Evolutionary conservation across 2,113 vertebrate species (phyloP).

Genomic region (Lagenorhynchus albirostris): DNA sequence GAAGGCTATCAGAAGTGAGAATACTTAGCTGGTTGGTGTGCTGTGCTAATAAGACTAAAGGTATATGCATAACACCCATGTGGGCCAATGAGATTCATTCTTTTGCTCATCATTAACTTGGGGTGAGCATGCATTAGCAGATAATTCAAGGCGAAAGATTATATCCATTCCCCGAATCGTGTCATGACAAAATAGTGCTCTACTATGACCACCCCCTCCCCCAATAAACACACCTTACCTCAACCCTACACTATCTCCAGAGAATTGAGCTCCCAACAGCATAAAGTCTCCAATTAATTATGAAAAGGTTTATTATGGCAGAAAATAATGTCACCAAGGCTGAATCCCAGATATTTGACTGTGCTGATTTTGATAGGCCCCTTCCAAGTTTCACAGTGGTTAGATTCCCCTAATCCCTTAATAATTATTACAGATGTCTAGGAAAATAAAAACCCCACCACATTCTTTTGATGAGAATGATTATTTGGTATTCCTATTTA

Average conservation of each 20-base stretch:
- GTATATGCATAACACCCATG: rapidly evolving
- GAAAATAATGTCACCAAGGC: constrained; percentile 22
- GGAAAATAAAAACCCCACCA: neutral
- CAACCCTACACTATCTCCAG: neutral
- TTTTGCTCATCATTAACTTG: neutral
- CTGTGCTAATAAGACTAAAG: neutral
- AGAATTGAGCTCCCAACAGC: neutral
- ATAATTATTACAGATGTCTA: constrained; percentile 65
- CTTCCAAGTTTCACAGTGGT: constrained; percentile 55
- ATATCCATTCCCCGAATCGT: neutral
- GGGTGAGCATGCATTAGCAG: neutral
- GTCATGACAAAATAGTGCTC: neutral
- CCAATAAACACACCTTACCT: neutral
- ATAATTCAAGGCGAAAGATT: neutral
- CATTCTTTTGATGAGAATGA: constrained; percentile 69
- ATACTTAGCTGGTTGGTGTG: neutral
- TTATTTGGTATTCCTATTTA: constrained; percentile 67
- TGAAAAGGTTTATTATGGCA: neutral
- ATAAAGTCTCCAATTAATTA: constrained; percentile 20
- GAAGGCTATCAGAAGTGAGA: neutral
- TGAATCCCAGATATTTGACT: constrained; percentile 32
- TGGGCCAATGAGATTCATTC: neutral
- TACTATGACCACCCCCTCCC: neutral
- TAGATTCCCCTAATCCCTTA: constrained; percentile 60
- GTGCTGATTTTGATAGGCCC: constrained; percentile 33